phyloP scores from a whole-genome alignment of 2,888 invertebrate genomes.

The Drosophila multiciliata region DNA sequence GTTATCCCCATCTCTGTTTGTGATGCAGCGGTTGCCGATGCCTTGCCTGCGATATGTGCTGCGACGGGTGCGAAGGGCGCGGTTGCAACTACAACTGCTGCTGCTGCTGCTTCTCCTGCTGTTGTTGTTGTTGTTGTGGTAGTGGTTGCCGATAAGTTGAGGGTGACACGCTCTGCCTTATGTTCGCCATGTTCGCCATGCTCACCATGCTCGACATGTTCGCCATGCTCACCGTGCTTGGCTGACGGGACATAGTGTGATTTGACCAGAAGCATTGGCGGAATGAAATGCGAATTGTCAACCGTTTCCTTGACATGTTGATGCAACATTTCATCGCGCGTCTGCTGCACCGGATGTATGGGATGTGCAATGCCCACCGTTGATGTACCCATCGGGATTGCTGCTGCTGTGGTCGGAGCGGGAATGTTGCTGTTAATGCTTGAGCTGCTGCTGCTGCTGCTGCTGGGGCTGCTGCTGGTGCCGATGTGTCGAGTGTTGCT shows the following conservation, averaged over 20 bases:
- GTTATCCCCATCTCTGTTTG: constrained; percentile 22
- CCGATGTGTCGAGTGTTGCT: constrained; percentile 12
- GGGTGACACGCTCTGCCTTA: constrained; percentile 11
- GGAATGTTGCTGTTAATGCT: constrained; percentile 7
- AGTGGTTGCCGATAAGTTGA: constrained; percentile 14
- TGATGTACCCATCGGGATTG: constrained; percentile 38
- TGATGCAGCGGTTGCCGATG: constrained; percentile 31
- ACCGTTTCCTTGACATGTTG: constrained; percentile 81
- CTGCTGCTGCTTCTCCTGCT: background rate
- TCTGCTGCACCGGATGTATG: constrained; percentile 82
- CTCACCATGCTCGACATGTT: constrained; percentile 51
- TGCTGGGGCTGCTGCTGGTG: constrained; percentile 4
- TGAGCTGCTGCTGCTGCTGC: constrained; percentile 1
- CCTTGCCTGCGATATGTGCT: constrained; percentile 2
- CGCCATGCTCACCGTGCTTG: constrained; percentile 70
- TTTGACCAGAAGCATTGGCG: constrained; percentile 85
- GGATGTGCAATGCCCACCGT: constrained; percentile 80
- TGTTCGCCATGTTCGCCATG: constrained; percentile 21
- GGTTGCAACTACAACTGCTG: background rate
- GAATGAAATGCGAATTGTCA: constrained; percentile 84
- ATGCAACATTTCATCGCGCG: constrained; percentile 71
- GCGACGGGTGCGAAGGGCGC: constrained; percentile 1
- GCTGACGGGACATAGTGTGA: constrained; percentile 84
- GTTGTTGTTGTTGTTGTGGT: constrained; percentile 10
- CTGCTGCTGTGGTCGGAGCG: constrained; percentile 8